Base-by-base conservation (phyloP, 2,797 vertebrate species). In the Argyrosomus regius region DNA sequence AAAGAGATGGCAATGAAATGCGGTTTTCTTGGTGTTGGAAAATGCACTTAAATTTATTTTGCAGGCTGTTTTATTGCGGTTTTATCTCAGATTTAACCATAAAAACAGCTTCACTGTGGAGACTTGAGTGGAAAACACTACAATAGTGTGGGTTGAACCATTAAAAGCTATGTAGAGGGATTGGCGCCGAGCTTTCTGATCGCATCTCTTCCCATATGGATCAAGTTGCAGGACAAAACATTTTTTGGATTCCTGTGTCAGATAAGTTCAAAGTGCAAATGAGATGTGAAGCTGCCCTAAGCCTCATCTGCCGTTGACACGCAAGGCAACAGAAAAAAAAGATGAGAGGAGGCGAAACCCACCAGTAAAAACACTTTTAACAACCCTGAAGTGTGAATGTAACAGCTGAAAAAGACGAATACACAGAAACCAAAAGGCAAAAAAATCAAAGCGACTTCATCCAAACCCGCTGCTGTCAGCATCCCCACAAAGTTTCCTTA, bases 211-310 rank as follows among this genome's bases (percentile, higher is more conserved):
- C 96, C 90, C 96, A 93, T 94, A 94, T 92, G 95, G 96, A 97
- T 97, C 97, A 95, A 96, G 96, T 97, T 97, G 96, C 97, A 96
- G 88, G 92, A 92, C 84, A 84, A 91, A 92, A 92, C 90, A 97
- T 97, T 96, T 96, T 97, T 97, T 91, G 95, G 96, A 98, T 98
- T 97, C 97, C 96, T 94, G 90, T 94, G 95, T 96, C 96, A 96
- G 96, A 96, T 95, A 95, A 96, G 95, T 97, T 95, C 96, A 95
- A 93, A 96, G 96, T 95, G 96, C 95, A 96, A 93, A 88, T 80
- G 83, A 95, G 95, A 96, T 94, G 96, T 93, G 95, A 93, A 96
- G 93, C 94, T 94, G 95, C 89, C 61, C 67, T 59, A n/a, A 87
- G 81, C 78, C 74, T 84, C 84, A 78, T 89, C 82, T 79, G 87